Conservation (phyloP, 2,113 vertebrate species). For the Artemisiospiza belli region DNA sequence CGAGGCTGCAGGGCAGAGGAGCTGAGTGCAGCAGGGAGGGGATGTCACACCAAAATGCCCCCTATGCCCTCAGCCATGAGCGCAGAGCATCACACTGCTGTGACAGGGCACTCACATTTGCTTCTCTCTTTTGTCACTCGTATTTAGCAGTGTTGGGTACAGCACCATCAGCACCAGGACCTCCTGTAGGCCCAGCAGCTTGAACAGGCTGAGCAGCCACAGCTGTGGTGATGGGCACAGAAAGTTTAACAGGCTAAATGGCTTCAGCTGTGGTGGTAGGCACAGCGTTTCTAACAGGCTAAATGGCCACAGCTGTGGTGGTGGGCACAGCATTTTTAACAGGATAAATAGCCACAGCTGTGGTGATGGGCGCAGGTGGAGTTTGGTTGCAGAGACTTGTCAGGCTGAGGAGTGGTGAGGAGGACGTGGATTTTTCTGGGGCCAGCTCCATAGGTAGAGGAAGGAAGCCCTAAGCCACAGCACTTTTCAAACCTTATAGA, state of each 20-base stretch:
- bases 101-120: neutral
- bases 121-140: neutral
- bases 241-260: fast-evolving
- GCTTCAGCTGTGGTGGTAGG: neutral
- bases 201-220: no score
- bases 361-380: neutral
- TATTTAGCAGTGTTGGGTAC: neutral
- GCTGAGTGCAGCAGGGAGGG: neutral
- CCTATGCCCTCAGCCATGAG: fast-evolving
- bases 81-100: neutral
- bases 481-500: fast-evolving
- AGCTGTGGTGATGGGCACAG: neutral
- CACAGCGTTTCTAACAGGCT: no score
- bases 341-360: neutral
- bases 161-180: neutral
- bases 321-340: neutral
- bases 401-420: neutral
- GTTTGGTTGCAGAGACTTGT: fast-evolving
- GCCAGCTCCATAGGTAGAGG: fast-evolving
- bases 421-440: neutral
- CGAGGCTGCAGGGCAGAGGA: neutral
- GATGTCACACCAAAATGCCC: neutral
- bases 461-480: neutral
- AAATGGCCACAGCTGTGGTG: neutral
- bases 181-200: neutral